Conservation (phyloP, 2,888 invertebrate genomes). For the Scaptomyza polygonia region DNA sequence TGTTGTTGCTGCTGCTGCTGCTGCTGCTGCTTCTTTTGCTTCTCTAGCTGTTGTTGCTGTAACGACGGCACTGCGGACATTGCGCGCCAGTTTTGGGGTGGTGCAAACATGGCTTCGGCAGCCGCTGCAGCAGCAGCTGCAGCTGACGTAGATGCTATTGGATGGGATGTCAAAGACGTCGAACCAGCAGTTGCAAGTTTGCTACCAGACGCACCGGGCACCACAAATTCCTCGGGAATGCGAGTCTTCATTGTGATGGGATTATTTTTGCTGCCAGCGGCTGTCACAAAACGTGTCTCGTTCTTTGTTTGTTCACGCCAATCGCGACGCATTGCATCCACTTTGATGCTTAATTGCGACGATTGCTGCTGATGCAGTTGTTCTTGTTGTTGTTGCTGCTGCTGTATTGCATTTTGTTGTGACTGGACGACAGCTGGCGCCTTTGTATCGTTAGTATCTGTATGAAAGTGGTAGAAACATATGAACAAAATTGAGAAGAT, state of each 20-base stretch:
- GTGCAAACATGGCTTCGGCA: not conserved
- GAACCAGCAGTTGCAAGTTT: not conserved
- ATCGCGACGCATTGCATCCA: conserved; percentile 11
- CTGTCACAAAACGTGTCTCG: conserved; percentile 42
- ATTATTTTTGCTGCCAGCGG: conserved; percentile 27
- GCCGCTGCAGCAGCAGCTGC: not conserved
- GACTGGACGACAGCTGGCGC: not conserved
- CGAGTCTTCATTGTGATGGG: conserved; percentile 54
- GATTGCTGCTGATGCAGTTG: not conserved
- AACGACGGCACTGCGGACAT: conserved; percentile 8
- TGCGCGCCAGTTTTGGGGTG: conserved; percentile 18
- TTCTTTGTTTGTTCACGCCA: conserved; percentile 22
- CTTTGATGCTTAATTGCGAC: not conserved
- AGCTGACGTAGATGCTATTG: not conserved
- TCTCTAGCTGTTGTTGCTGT: not conserved
- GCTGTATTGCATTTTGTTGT: not conserved
- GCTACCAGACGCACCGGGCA: conserved; percentile 19
- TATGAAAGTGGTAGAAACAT: not conserved
- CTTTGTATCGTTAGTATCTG: conserved; percentile 4
- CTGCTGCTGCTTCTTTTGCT: not conserved
- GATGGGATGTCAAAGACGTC: not conserved
- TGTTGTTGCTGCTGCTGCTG: not conserved
- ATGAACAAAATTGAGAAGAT: not conserved
- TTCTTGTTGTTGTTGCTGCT: not conserved
- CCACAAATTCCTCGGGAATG: conserved; percentile 46